phyloP scores from a whole-genome alignment of 2,888 invertebrate genomes.

The Thymelicus lineola region DNA sequence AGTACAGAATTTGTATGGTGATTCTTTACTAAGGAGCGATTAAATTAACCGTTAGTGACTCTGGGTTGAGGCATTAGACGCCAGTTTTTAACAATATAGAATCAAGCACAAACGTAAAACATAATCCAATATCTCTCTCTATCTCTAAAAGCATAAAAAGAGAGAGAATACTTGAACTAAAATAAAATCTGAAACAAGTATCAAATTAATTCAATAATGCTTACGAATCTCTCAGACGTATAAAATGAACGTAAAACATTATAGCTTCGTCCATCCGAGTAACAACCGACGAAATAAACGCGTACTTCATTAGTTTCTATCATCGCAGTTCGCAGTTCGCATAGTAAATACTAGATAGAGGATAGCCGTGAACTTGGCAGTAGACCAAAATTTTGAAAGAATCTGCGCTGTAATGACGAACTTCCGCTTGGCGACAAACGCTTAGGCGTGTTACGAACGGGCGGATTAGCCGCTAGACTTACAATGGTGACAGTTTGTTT shows the following conservation, averaged over 20 bases:
- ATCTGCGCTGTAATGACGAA: constrained; percentile 69
- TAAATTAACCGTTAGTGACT: too few relatives aligned
- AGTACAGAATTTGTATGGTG: too few relatives aligned
- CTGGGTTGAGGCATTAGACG: too few relatives aligned
- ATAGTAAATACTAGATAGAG: constrained; percentile 16
- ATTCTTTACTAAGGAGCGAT: too few relatives aligned
- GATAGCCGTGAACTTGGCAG: constrained; percentile 65
- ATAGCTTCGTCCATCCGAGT: constrained; percentile 12
- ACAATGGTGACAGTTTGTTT: too few relatives aligned
- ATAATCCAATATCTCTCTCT: too few relatives aligned
- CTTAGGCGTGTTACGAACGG: constrained; percentile 5
- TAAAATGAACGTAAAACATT: constrained; percentile 17
- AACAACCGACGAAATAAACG: constrained; percentile 13
- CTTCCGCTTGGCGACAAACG: constrained; percentile 62
- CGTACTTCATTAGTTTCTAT: constrained; percentile 44
- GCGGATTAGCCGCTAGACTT: not conserved
- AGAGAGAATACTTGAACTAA: too few relatives aligned
- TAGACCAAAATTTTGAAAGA: constrained; percentile 62
- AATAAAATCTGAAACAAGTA: not conserved
- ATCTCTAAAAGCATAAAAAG: too few relatives aligned
- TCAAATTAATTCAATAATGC: not conserved
- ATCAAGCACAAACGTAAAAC: too few relatives aligned
- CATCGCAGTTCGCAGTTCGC: constrained; percentile 37
- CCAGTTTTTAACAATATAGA: too few relatives aligned
- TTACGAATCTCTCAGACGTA: not conserved